Conservation (phyloP, 2,888 invertebrate genomes). For the Clanis bilineata region DNA sequence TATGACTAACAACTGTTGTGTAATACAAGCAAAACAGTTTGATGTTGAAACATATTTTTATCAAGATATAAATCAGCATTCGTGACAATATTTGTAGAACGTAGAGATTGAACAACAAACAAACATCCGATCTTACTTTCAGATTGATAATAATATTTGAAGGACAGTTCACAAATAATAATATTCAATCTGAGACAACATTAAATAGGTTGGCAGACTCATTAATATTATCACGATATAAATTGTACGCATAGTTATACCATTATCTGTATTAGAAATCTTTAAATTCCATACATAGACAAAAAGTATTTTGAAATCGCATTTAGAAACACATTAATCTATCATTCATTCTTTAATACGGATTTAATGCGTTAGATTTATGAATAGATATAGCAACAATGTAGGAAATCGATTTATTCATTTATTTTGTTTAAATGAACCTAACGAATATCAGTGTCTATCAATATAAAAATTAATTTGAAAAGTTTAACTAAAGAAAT, state of each 20-base stretch:
- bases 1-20: not conserved
- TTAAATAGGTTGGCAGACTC: not conserved
- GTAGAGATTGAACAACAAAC: not conserved
- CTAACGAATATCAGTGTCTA: too few relatives aligned
- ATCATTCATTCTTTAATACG: too few relatives aligned
- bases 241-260: not conserved
- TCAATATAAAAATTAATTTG: too few relatives aligned
- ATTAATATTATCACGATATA: not conserved
- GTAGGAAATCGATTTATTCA: too few relatives aligned
- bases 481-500: too few relatives aligned
- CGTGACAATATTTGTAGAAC: constrained; percentile 1
- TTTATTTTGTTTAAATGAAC: too few relatives aligned
- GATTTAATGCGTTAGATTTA: too few relatives aligned
- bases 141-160: constrained; percentile 10
- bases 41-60: constrained; percentile 6
- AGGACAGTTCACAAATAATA: constrained; percentile 13
- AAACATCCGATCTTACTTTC: constrained; percentile 9
- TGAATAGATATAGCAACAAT: too few relatives aligned
- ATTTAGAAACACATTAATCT: not conserved
- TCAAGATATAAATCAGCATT: constrained; percentile 1
- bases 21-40: not conserved
- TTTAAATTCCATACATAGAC: not conserved
- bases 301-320: not conserved
- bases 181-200: not conserved
- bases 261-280: not conserved